Evolutionary conservation across 2,113 vertebrate genomes (phyloP).

Genomic region (Grammomys surdaster): DNA sequence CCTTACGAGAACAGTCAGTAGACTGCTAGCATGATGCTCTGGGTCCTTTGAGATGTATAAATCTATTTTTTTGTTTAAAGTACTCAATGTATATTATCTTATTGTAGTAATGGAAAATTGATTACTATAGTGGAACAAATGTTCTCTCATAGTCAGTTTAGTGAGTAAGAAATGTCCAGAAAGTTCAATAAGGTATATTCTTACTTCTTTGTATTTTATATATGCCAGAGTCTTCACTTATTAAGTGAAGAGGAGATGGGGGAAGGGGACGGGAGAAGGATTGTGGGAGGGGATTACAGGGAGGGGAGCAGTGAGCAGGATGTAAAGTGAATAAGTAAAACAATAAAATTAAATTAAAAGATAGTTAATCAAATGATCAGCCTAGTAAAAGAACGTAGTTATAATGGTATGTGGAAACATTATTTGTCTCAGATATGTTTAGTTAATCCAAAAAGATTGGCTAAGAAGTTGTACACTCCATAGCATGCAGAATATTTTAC

Average conservation of each 20-base stretch:
- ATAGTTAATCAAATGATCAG: background rate
- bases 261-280: no score
- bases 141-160: background rate
- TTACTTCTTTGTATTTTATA: background rate
- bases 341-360: no score
- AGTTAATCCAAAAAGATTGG: background rate
- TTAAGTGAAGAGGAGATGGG: background rate
- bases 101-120: background rate
- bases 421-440: background rate
- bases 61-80: background rate
- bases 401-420: conserved; percentile 16
- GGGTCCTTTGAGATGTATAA: background rate
- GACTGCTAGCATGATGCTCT: background rate
- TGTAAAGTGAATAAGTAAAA: no score
- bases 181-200: background rate
- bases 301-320: no score
- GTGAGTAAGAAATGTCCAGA: background rate
- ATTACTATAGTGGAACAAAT: background rate
- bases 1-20: background rate
- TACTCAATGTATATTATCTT: background rate
- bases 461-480: background rate
- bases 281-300: no score
- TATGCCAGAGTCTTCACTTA: background rate
- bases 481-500: background rate
- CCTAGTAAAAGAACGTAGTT: background rate